Evolutionary conservation across 2,113 vertebrate genomes (phyloP), one percentile per base, ranked within the genome.

Genomic region (Silurus asotus): DNA sequence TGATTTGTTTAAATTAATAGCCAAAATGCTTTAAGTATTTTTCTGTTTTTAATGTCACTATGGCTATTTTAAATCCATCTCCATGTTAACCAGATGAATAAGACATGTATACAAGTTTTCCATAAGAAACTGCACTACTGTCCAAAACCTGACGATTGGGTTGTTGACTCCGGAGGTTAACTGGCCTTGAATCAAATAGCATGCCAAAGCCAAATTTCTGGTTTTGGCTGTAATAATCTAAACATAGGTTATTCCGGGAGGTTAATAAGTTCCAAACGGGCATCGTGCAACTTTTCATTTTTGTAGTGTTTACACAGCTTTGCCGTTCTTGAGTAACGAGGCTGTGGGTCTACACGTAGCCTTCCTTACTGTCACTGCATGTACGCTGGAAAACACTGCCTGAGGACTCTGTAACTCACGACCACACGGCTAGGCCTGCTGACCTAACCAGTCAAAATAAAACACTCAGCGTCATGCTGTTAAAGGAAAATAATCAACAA

Each of bases 301-400:
- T 85, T 92, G 87, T 84, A 83, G 56, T 92, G 91, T 92, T 92
- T 91, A 91, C 88, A 90, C 91, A 91, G 90, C 89, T 92, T 91
- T 89, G 87, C 90, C 82, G 87, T 87, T 89, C 88, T 86, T 64
- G 72, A 89, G 78, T 89, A 90, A 88, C 78, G 69, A 89, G 89
- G 89, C 88, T 88, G 86, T 84, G 90, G 85, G 82, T 85, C 85
- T 75, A 51, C 64, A 83, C 2, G 28, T 74, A 74, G 75, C 67
- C 86, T 85, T 83, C 76, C 77, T 64, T 67, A 88, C 81, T 81
- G 83, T 88, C 87, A 85, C 82, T 88, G 81, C 86, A 74, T 77
- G 84, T 48, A 67, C 9, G 5, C 83, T 82, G 83, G 83, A 82
- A 67, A 81, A 76, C 76, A 59, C 78, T 76, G 61, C 61, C 17